Base-by-base conservation (phyloP, 1,140 invertebrate species). In the Dermatophagoides farinae region DNA sequence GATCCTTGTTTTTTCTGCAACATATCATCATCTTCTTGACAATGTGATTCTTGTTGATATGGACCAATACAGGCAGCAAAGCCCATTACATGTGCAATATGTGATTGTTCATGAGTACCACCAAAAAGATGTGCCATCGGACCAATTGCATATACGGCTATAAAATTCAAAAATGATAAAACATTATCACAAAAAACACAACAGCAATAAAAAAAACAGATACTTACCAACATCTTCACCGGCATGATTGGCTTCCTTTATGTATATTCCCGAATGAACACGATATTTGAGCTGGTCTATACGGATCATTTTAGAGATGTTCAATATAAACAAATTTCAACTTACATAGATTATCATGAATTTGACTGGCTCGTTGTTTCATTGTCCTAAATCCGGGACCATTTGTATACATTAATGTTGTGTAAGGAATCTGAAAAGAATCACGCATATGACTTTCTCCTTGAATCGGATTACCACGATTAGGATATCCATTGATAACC, bases 61-160 rank as follows among this genome's bases (percentile, higher is more conserved):
- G 60, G 22, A 0, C 72, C 73, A 18, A 75, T 67, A 63, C 75
- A 76, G 5, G 73, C 62, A 10, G 74, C 71, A 58, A 73, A 75
- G 0, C 79, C 80, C 57, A 95, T 82, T 0, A 83, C 86, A 69
- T 89, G 82, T n/a, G 84, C 82, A 1, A 95, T 82, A 70, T 88
- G 91, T 67, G 81, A 84, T 70, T 96, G 89, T 69, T 97, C 89
- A 67, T 92, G 87, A 0, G 89, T 80, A 31, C 80, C 83, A 66
- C 88, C 83, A 66, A 95, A 85, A 5, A 96, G 73, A 72, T 95
- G 88, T 0, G 87, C 80, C 73, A 82, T 82, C 4, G 89, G 88
- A 60, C 91, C 89, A 14, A 31, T 64, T 11, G 72, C 71, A 59
- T 71, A 75, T 9, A 75, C 68, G 1, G 69, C 67, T 0, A 22